These are phyloP conservation scores for Microctonus hyperodae DNA, from an alignment of 2,888 invertebrate genomes.

Conservation along the genomic window DNA sequence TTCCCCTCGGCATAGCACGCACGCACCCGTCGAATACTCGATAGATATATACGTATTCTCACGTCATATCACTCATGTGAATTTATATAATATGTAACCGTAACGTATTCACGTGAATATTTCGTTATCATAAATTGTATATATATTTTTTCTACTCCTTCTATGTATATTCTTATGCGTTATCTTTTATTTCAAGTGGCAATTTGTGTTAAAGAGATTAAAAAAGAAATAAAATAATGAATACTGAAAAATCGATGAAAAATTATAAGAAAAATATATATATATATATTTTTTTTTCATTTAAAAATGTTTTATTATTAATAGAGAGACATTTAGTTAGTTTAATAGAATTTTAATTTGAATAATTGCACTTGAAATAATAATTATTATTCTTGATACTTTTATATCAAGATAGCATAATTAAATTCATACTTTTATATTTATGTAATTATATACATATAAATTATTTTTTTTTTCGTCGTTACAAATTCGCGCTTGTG, in stretches of 20 bases:
- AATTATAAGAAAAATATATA: background rate
- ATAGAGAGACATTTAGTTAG: background rate
- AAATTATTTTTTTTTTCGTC: slow-evolving; percentile 32
- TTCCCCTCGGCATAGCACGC: slow-evolving; percentile 37
- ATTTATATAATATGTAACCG: no score
- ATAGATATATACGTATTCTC: slow-evolving; percentile 45
- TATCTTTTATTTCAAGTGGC: background rate
- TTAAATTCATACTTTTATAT: slow-evolving; percentile 18
- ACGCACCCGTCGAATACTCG: slow-evolving; percentile 47
- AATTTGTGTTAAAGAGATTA: no score
- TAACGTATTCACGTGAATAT: no score
- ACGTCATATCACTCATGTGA: background rate
- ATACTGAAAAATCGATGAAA: background rate
- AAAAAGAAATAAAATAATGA: no score
- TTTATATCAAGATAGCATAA: background rate
- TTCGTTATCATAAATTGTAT: no score
- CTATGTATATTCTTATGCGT: no score
- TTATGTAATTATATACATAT: background rate
- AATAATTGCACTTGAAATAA: background rate
- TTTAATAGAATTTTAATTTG: background rate
- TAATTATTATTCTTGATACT: background rate
- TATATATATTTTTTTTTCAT: background rate
- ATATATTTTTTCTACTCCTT: no score
- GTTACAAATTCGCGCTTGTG: background rate
- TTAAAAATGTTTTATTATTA: background rate